Base-by-base conservation (phyloP, 2,888 invertebrate genomes). In the Nezara viridula region DNA sequence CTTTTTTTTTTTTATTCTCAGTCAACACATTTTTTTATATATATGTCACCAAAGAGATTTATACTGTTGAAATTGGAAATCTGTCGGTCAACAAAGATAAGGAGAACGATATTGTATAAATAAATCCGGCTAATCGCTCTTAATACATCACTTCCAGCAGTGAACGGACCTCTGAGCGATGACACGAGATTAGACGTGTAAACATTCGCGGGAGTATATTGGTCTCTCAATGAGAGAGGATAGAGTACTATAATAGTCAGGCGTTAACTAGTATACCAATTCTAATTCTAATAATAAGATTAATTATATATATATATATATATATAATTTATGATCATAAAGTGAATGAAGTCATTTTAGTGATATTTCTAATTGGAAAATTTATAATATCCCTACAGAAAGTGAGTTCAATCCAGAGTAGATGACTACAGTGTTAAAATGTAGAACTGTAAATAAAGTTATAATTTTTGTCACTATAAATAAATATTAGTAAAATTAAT, bases 131-230 rank as follows among this genome's bases (percentile, higher is more conserved):
- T 86, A 86, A 86, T 86, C 86, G 52, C 55, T 86, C 86, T 60
- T 86, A 86, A 86, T 86, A 52, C 86, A 86, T 86, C 86, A 86
- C 86, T 55, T 81, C 24, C 81, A n/a, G 40, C 21, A 81, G 81
- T 81, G 81, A 44, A 81, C 44, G 81, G 81, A n/a, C 44, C n/a
- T 44, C 44, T 47, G n/a, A 81, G 81, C 14, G 44, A 40, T 81
- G 81, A 40, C 81, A 73, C 4, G 66, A 81, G 81, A 81, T 81
- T 47, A n/a, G 24, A 3, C 12, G 2, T 44, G 81, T 47, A 81
- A 81, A 81, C 44, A 81, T n/a, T 40, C 0, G 24, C 4, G 10
- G 40, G n/a, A 24, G 40, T 7, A 0, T 44, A 40, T 81, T 47
- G 12, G n/a, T 81, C 12, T 14, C 16, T 44, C 44, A 40, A 47